Evolutionary conservation across 2,888 invertebrate species (phyloP).

Genomic region (Strigamia crassipes): DNA sequence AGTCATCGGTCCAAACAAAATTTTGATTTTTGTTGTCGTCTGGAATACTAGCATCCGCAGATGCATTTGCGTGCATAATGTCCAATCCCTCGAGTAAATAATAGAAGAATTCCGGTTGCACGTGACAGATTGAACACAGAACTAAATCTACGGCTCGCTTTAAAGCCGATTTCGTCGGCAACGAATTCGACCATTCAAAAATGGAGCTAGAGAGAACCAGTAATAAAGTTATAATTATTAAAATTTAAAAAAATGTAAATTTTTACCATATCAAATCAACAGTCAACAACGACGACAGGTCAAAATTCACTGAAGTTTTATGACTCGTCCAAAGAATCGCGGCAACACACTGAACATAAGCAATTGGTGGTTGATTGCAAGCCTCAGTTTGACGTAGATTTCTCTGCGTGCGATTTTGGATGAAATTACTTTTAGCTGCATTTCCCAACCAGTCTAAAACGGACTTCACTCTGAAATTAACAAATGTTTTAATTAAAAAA

Average conservation of each 20-base stretch:
- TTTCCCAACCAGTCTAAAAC: slow-evolving; percentile 68
- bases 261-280: slow-evolving; percentile 73
- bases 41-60: slow-evolving; percentile 65
- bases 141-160: slow-evolving; percentile 85
- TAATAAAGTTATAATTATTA: neutral
- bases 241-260: slow-evolving; percentile 23
- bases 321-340: slow-evolving; percentile 78
- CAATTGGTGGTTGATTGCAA: slow-evolving; percentile 28
- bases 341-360: slow-evolving; percentile 71
- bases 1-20: slow-evolving; percentile 63
- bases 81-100: slow-evolving; percentile 74
- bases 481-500: neutral
- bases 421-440: slow-evolving; percentile 56
- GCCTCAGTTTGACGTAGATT: neutral
- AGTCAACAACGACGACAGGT: slow-evolving; percentile 72
- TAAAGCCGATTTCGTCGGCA: slow-evolving; percentile 72
- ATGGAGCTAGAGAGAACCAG: slow-evolving; percentile 63
- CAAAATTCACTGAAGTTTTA: slow-evolving; percentile 61
- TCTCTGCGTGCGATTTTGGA: neutral
- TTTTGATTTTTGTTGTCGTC: slow-evolving; percentile 65
- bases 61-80: slow-evolving; percentile 60
- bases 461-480: slow-evolving; percentile 66
- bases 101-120: slow-evolving; percentile 77
- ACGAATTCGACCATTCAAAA: slow-evolving; percentile 75
- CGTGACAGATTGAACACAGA: slow-evolving; percentile 83